Percentiles rank a stretch among this genome's conserved stretches.
Evolutionary conservation across 2,797 vertebrate genomes (phyloP).

Genomic region (Apodemus agrarius): DNA sequence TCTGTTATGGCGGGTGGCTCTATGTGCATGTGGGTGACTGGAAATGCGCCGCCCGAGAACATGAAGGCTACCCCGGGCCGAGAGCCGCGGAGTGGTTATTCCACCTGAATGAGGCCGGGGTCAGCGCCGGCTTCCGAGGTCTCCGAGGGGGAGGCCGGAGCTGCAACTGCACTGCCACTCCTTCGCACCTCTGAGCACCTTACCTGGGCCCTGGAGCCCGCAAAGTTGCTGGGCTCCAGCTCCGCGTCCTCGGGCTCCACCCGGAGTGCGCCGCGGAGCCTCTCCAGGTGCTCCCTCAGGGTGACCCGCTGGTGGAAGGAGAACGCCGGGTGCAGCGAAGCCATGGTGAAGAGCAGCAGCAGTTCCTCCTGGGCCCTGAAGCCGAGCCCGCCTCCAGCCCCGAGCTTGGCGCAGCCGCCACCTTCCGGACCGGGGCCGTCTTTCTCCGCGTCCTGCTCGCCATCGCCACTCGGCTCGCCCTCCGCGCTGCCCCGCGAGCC

Average conservation of each 20-base stretch:
- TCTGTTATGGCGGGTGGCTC: slow-evolving; percentile 72
- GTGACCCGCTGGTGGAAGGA: slow-evolving; percentile 96
- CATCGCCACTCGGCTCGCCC: slow-evolving; percentile 11
- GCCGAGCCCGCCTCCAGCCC: slow-evolving; percentile 81
- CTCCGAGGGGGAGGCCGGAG: background rate
- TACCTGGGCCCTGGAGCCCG: slow-evolving; percentile 84
- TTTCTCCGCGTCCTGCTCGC: slow-evolving; percentile 76
- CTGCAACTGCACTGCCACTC: background rate
- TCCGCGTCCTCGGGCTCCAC: slow-evolving; percentile 65
- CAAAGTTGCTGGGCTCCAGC: slow-evolving; percentile 73
- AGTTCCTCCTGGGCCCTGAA: slow-evolving; percentile 91
- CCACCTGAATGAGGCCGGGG: slow-evolving; percentile 36
- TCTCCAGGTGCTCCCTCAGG: slow-evolving; percentile 91
- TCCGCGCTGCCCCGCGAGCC: slow-evolving; percentile 68
- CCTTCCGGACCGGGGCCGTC: slow-evolving; percentile 81
- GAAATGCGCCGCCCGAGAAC: background rate
- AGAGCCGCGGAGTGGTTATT: background rate
- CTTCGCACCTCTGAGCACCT: background rate
- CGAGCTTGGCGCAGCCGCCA: slow-evolving; percentile 63
- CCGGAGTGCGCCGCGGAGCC: slow-evolving; percentile 87
- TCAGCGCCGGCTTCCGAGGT: background rate
- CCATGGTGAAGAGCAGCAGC: slow-evolving; percentile 96
- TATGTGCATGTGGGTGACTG: background rate
- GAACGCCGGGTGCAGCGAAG: slow-evolving; percentile 95
- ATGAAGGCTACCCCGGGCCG: background rate